phyloP scores from a whole-genome alignment of 2,888 invertebrate genomes.

The Eupithecia subumbrata region DNA sequence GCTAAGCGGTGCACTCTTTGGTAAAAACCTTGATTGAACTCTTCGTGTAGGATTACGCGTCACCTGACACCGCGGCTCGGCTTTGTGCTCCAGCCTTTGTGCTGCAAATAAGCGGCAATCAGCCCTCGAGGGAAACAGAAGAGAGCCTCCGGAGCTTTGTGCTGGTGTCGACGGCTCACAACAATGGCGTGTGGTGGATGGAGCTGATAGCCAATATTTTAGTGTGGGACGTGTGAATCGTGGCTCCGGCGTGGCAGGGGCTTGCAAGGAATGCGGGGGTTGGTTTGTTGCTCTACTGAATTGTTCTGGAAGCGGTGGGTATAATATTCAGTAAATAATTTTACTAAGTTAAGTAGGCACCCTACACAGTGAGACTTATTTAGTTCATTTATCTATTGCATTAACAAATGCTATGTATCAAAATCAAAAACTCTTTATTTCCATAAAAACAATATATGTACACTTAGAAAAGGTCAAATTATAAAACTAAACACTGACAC shows the following conservation, averaged over 20 bases:
- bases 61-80: conserved; percentile 41
- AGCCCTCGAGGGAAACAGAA: conserved; percentile 40
- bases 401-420: background rate
- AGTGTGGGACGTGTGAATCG: conserved; percentile 33
- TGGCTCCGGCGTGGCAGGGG: background rate
- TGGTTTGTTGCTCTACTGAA: background rate
- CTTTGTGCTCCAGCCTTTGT: conserved; percentile 44
- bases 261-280: background rate
- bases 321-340: background rate
- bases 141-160: conserved; percentile 38
- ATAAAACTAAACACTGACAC: no score
- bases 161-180: conserved; percentile 42
- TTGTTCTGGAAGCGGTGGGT: background rate
- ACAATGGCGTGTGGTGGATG: conserved; percentile 32
- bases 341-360: background rate
- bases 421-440: no score
- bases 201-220: conserved; percentile 33
- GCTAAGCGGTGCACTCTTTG: conserved; percentile 37
- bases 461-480: no score
- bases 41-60: conserved; percentile 39
- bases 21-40: conserved; percentile 41
- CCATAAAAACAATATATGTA: no score
- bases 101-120: conserved; percentile 45
- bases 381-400: background rate
- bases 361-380: background rate